phyloP scores from a whole-genome alignment of 2,797 vertebrate genomes.

The Avahi laniger region DNA sequence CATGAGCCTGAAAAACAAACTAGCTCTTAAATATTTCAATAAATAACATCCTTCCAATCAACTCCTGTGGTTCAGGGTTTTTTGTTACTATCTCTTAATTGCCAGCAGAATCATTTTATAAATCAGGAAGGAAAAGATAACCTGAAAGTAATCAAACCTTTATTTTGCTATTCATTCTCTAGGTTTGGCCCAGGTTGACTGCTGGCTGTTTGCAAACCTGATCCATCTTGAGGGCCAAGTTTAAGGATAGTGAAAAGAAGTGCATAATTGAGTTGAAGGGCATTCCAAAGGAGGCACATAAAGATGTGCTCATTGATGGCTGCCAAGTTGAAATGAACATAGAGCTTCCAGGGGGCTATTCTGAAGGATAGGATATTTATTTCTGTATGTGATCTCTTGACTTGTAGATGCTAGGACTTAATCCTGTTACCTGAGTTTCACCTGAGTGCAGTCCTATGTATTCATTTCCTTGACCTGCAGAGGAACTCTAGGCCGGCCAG shows the following conservation, averaged over 20 bases:
- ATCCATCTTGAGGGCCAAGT: background rate
- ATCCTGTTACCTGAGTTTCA: background rate
- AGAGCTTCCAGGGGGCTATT: background rate
- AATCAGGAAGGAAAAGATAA: background rate
- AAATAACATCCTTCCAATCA: background rate
- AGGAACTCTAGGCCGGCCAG: background rate
- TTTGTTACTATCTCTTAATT: background rate
- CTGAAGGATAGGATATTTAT: background rate
- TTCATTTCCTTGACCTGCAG: slow-evolving; percentile 42
- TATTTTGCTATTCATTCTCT: background rate
- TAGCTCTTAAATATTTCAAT: background rate
- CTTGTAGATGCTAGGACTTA: background rate
- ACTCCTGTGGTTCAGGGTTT: background rate
- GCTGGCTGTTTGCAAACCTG: background rate
- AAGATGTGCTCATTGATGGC: background rate
- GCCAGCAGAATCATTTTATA: background rate
- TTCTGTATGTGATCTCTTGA: slow-evolving; percentile 11
- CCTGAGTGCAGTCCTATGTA: background rate
- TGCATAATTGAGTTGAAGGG: background rate
- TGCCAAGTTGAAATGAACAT: background rate
- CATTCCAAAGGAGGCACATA: background rate
- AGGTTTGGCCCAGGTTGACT: background rate
- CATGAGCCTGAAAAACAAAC: background rate
- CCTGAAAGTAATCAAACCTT: background rate
- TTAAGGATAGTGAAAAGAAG: slow-evolving; percentile 36